Evolutionary conservation across 2,113 vertebrate genomes (phyloP).

Genomic region (Dipodomys stephensi): DNA sequence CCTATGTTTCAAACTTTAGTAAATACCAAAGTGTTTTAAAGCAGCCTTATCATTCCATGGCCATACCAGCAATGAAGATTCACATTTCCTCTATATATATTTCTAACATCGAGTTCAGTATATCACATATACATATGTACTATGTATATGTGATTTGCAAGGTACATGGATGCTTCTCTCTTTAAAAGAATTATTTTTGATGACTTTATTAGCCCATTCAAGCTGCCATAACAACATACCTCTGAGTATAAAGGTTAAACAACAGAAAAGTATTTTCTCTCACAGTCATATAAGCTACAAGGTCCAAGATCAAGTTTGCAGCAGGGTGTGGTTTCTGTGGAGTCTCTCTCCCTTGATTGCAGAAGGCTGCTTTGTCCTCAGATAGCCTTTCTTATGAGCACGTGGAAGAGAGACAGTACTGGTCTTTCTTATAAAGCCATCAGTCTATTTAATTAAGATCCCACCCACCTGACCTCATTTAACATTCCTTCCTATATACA

Average conservation of each 20-base stretch:
- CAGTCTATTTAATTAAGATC: neutral
- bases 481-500: neutral
- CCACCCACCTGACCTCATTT: neutral
- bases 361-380: slow-evolving; percentile 2
- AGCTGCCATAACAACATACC: slow-evolving; percentile 13
- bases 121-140: neutral
- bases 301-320: neutral
- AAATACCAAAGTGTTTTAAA: slow-evolving; percentile 26
- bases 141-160: slow-evolving; percentile 18
- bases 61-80: neutral
- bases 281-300: neutral
- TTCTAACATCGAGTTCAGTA: slow-evolving; percentile 40
- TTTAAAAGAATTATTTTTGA: slow-evolving; percentile 37
- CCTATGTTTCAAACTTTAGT: slow-evolving; percentile 19
- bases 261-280: slow-evolving; percentile 35
- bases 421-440: neutral
- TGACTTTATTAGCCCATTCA: neutral
- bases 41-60: neutral
- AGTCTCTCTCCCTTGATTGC: neutral
- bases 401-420: neutral
- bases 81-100: neutral
- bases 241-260: neutral
- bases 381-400: slow-evolving; percentile 15
- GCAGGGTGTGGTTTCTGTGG: neutral
- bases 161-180: neutral